Evolutionary conservation across 2,888 invertebrate genomes (phyloP), one percentile per base, ranked within the genome.

Genomic region (Phyllotreta cruciferae): DNA sequence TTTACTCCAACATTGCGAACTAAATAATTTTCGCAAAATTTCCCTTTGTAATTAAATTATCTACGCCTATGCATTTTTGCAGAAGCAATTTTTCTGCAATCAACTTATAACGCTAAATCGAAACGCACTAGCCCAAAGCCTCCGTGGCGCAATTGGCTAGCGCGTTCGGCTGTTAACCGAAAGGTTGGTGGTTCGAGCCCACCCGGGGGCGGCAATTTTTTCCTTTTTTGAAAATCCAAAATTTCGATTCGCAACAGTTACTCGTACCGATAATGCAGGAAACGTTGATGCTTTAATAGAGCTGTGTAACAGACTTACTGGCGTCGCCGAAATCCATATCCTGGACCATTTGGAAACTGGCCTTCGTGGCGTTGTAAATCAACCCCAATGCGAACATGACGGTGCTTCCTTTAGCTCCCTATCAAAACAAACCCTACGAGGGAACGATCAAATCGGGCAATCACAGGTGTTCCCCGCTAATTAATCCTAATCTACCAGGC

Each of bases 151-250:
- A 93, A 93, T 92, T 80, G 93, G 93, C 86, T 93, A 94, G 93
- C 93, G 93, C 94, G 94, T 93, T 94, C 93, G 94, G 93, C 94
- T 94, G 94, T 94, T 94, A 94, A 94, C 93, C 94, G 93, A 94
- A 93, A 94, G 94, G 94, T 93, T 93, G 93, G 93, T 93, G 93
- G 94, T 94, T 94, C 94, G 90, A 94, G 92, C 89, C 93, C 93
- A 93, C 93, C 93, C 92, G 92, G 92, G 92, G 92, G 92, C 92
- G 92, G 0, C 55, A 62, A 75, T 79, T 82, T 85, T 84, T 81
- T 80, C n/a, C 7, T 52, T 5, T 11, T 56, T 42, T 24, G 38
- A 35, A n/a, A 7, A 9, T 7, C 9, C 1, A 45, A 45, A 45
- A 35, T 50, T 14, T 50, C n/a, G 34, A 9, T 11, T 50, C 24